Percentiles rank a stretch among this genome's conserved stretches.
phyloP scores from a whole-genome alignment of 2,888 invertebrate genomes.

The Harpagoxenus sublaevis region DNA sequence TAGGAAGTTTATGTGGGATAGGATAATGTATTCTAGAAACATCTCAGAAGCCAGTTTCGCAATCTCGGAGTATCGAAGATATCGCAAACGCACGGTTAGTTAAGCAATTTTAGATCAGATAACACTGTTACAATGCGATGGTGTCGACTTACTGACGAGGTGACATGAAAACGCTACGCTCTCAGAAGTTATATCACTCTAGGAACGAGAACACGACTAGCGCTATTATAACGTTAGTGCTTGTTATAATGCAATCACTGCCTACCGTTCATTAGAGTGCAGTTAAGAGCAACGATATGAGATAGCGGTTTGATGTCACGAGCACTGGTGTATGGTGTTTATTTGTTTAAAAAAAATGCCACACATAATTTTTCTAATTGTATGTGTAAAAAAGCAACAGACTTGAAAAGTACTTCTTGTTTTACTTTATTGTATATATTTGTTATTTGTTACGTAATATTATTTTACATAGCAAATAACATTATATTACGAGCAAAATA shows the following conservation, averaged over 20 bases:
- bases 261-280: conserved; percentile 9
- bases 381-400: neutral
- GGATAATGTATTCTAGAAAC: conserved; percentile 32
- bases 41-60: conserved; percentile 26
- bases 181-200: conserved; percentile 11
- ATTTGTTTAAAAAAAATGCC: neutral
- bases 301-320: neutral
- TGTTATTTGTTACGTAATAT: neutral
- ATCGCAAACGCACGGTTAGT: conserved; percentile 39
- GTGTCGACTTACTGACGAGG: conserved; percentile 34
- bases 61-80: conserved; percentile 35
- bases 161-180: conserved; percentile 18
- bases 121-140: conserved; percentile 16
- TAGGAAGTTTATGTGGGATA: neutral
- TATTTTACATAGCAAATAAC: neutral
- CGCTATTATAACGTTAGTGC: neutral
- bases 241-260: neutral
- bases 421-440: neutral
- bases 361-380: neutral
- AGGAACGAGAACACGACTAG: neutral
- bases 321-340: neutral
- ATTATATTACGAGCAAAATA: neutral
- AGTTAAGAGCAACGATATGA: neutral
- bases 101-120: conserved; percentile 48
- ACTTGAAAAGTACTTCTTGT: neutral